These are phyloP conservation scores for Hetaerina titia DNA, from an alignment of 2,888 invertebrate genomes.

Conservation along the genomic window DNA sequence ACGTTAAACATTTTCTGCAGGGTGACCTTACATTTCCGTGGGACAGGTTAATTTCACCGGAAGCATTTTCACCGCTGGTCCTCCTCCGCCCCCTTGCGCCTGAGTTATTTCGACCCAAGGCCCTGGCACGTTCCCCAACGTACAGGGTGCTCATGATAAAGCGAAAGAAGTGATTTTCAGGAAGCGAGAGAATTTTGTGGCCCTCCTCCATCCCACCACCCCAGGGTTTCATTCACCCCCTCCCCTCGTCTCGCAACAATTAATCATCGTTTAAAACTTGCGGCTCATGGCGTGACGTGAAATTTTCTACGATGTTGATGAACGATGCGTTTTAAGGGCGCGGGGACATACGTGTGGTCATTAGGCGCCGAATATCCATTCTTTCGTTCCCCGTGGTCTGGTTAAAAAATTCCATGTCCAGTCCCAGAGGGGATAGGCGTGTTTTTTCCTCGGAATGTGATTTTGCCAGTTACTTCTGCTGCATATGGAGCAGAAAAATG, in stretches of 20 bases:
- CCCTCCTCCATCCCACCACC: neutral
- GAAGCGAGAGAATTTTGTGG: neutral
- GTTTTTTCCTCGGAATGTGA: neutral
- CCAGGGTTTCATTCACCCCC: neutral
- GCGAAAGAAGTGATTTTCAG: neutral
- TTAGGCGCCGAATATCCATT: neutral
- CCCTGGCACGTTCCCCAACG: too few relatives aligned
- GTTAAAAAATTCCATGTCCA: neutral
- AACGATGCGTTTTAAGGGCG: neutral
- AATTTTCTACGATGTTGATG: neutral
- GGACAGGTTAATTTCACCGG: too few relatives aligned
- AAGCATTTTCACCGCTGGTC: too few relatives aligned
- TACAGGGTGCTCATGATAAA: neutral
- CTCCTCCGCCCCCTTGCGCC: too few relatives aligned
- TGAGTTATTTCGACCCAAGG: too few relatives aligned
- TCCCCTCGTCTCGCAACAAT: neutral
- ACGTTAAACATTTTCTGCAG: too few relatives aligned
- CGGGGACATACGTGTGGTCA: neutral
- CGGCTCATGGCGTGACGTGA: neutral
- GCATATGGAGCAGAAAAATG: neutral
- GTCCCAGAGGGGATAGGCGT: neutral
- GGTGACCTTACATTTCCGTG: too few relatives aligned
- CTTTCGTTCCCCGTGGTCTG: neutral
- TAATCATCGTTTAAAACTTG: constrained; percentile 7
- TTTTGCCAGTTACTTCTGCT: neutral